Conservation (phyloP, 2,888 invertebrate genomes). For the Pyrgus malvae region DNA sequence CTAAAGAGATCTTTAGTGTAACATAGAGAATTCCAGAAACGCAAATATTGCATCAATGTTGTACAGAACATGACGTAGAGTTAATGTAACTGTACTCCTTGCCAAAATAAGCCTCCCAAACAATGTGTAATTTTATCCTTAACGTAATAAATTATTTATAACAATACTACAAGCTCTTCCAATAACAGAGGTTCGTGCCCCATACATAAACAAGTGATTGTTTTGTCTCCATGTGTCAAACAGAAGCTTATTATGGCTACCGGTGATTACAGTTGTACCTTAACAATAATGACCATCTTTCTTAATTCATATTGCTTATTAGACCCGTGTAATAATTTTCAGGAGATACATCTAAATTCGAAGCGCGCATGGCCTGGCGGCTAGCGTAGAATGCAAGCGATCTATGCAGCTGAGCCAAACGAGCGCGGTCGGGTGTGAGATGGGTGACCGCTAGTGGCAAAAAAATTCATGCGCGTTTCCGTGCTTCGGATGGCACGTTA, state of each 20-base stretch:
- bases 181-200: constrained; percentile 36
- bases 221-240: constrained; percentile 38
- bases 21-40: too few relatives aligned
- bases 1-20: too few relatives aligned
- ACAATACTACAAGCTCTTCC: constrained; percentile 45
- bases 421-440: too few relatives aligned
- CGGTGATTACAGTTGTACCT: constrained; percentile 8
- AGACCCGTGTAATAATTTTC: too few relatives aligned
- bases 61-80: neutral
- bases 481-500: too few relatives aligned
- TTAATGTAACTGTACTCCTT: neutral
- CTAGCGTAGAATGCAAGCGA: too few relatives aligned
- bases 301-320: neutral
- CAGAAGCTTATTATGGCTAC: constrained; percentile 36
- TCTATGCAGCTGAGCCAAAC: too few relatives aligned
- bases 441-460: too few relatives aligned
- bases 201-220: constrained; percentile 36
- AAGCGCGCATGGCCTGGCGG: too few relatives aligned
- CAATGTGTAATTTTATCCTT: constrained; percentile 37
- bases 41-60: neutral
- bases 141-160: constrained; percentile 43
- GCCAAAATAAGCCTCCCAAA: constrained; percentile 13
- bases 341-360: too few relatives aligned
- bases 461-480: too few relatives aligned
- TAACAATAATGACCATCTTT: neutral